Conservation (phyloP, 2,888 invertebrate species). For the Xylota sylvarum region DNA sequence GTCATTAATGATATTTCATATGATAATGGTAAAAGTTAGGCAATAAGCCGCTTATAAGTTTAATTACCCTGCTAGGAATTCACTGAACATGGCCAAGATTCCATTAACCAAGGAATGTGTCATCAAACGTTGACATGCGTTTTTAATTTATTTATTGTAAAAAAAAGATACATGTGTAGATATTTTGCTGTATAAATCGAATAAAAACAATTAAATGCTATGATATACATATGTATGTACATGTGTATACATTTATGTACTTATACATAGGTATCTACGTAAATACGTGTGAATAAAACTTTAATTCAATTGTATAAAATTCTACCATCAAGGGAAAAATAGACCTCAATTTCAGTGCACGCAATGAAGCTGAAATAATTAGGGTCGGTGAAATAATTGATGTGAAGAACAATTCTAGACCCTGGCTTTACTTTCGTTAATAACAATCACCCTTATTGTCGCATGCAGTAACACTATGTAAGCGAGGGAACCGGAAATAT, state of each 20-base stretch:
- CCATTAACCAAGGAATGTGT: no score
- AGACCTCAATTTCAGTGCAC: conserved; percentile 45
- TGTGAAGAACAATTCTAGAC: conserved; percentile 23
- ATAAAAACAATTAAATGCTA: no score
- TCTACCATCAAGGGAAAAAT: background rate
- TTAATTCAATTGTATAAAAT: conserved; percentile 25
- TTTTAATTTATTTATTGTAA: background rate
- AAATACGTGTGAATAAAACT: conserved; percentile 1
- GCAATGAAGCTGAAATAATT: conserved; percentile 74
- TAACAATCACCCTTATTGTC: conserved; percentile 28
- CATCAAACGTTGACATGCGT: no score
- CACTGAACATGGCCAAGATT: no score
- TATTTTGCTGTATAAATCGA: background rate
- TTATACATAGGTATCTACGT: no score
- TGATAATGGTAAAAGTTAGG: no score
- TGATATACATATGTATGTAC: background rate
- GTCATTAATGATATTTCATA: no score
- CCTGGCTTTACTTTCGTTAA: conserved; percentile 6
- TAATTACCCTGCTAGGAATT: no score
- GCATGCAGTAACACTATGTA: conserved; percentile 35
- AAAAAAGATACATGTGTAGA: background rate
- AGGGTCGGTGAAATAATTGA: conserved; percentile 67
- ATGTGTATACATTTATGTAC: no score
- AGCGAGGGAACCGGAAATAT: conserved; percentile 69
- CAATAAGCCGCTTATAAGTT: no score